These are phyloP conservation scores for Nestor notabilis DNA, from an alignment of 2,113 vertebrate species.

Conservation along the genomic window DNA sequence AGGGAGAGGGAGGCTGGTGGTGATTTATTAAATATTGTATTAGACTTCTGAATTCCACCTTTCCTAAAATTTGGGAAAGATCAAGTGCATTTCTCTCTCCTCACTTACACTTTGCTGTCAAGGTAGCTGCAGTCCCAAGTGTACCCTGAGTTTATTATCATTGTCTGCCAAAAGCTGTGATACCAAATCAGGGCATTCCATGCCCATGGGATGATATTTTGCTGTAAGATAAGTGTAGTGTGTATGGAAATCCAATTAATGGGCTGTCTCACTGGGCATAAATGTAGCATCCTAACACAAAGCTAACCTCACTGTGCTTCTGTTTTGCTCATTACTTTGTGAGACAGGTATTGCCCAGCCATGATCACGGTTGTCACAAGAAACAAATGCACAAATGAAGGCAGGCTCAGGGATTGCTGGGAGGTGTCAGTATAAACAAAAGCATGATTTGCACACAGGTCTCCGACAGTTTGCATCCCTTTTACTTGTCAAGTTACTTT, in stretches of 20 bases:
- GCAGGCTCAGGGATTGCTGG: conserved; percentile 37
- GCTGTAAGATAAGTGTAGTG: background rate
- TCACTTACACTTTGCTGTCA: background rate
- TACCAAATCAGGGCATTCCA: background rate
- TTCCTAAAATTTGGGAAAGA: background rate
- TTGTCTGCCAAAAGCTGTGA: background rate
- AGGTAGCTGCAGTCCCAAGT: background rate
- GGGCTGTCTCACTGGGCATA: conserved; percentile 36
- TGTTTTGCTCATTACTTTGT: conserved; percentile 34
- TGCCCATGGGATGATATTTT: background rate
- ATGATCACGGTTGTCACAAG: conserved; percentile 49
- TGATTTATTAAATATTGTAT: background rate
- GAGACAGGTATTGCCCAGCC: conserved; percentile 42
- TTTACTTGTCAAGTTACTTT: conserved; percentile 58
- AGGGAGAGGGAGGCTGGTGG: background rate
- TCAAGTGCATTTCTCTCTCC: background rate
- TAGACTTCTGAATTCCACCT: background rate
- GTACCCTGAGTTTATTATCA: background rate
- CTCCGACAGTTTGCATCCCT: conserved; percentile 33
- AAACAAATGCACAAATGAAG: conserved; percentile 38
- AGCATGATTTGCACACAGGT: conserved; percentile 27
- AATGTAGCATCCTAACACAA: background rate
- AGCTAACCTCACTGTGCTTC: background rate
- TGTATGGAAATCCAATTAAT: conserved; percentile 40
- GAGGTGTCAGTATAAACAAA: conserved; percentile 54